Base-by-base conservation (phyloP, 2,113 vertebrate species). In the Aramus guarauna region DNA sequence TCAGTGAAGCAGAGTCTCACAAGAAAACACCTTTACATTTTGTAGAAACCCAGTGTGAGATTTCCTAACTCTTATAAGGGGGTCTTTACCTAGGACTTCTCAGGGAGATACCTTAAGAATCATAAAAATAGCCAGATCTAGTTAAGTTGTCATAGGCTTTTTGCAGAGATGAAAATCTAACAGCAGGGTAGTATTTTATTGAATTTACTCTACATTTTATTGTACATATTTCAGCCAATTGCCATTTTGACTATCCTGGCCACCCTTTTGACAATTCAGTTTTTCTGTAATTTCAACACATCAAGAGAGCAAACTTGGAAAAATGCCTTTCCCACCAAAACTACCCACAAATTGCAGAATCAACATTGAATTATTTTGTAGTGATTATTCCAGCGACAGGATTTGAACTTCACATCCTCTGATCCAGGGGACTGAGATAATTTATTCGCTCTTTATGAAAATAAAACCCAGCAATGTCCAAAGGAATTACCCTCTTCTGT, bases 311-410 rank as follows among this genome's bases (percentile, higher is more conserved):
- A 93, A 91, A 88, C 69, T 92, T 97, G 92, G 95, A 97, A 97
- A 96, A 95, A 92, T 88, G 88, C 96, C 97, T 93, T 96, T 95
- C 96, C 76, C 96, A 96, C 92, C 92, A 94, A 96, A 97, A 97
- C 94, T 95, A 78, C 93, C 97, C 97, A 96, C 96, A 98, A 98
- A 98, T 97, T 97, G 96, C 96, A 97, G 94, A 98, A 97, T 97
- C 97, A 98, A 97, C 97, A 98, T 43, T 94, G 88, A 96, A 94
- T 81, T 95, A 97, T 97, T 97, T 96, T 94, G 85, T 94, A 96
- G 96, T 80, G 94, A 97, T 96, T 94, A 96, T 85, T 94, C 55
- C 81, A 94, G 74, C 1, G 34, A 88, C 96, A 92, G 90, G 72
- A 97, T 93, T 94, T 94, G 90, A 95, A 97, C 91, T 96, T 94